phyloP scores from a whole-genome alignment of 2,113 vertebrate species.

The Calcarius ornatus region DNA sequence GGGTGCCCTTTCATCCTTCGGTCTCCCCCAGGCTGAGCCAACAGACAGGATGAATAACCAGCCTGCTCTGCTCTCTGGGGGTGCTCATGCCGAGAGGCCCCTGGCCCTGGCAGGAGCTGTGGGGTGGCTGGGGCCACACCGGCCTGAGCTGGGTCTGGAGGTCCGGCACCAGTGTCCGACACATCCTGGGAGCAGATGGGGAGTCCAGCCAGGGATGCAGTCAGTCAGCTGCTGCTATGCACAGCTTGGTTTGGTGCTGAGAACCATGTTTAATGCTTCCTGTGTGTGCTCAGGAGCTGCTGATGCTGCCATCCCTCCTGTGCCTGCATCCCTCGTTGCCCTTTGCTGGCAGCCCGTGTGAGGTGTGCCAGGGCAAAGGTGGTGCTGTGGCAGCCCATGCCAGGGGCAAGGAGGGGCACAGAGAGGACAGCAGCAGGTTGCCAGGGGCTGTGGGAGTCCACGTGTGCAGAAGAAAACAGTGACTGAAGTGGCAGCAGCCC shows the following conservation, averaged over 20 bases:
- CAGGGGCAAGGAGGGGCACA: neutral
- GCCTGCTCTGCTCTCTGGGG: fast-evolving
- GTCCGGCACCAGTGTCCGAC: fast-evolving
- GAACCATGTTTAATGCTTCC: neutral
- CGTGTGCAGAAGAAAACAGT: fast-evolving
- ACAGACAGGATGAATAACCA: neutral
- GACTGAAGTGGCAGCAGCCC: neutral
- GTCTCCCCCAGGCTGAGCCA: neutral
- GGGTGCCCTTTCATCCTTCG: neutral
- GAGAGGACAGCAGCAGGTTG: neutral
- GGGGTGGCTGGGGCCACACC: fast-evolving
- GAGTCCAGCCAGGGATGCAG: no score
- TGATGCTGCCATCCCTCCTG: fast-evolving
- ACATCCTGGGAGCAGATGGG: neutral
- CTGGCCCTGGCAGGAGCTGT: neutral
- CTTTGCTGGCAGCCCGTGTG: fast-evolving
- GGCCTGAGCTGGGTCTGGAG: no score
- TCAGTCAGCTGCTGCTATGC: neutral
- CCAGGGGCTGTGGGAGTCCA: neutral
- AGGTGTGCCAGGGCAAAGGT: fast-evolving
- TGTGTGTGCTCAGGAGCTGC: fast-evolving
- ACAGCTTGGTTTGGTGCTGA: neutral
- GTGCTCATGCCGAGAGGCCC: fast-evolving
- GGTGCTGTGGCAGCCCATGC: neutral
- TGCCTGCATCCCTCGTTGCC: neutral